Percentiles rank a stretch among this genome's conserved stretches.
phyloP scores from a whole-genome alignment of 1,140 invertebrate species.

The Globodera rostochiensis region DNA sequence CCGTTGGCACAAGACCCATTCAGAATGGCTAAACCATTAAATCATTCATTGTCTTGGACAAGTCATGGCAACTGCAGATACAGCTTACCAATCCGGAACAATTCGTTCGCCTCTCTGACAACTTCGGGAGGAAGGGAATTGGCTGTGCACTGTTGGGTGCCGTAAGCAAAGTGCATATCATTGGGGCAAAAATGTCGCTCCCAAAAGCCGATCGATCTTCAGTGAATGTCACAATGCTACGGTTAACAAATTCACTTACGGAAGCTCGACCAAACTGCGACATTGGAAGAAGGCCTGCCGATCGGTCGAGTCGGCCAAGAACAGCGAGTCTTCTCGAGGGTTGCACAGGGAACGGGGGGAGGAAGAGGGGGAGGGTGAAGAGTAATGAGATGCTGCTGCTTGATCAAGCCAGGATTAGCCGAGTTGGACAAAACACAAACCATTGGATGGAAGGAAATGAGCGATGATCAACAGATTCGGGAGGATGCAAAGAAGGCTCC shows the following conservation, averaged over 20 bases:
- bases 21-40: slow-evolving; percentile 52
- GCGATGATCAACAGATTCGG: not conserved
- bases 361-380: not conserved
- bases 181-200: slow-evolving; percentile 56
- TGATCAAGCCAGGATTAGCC: not conserved
- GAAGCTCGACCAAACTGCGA: slow-evolving; percentile 14
- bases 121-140: slow-evolving; percentile 31
- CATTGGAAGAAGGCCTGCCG: slow-evolving; percentile 29
- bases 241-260: slow-evolving; percentile 20
- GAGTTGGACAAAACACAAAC: not conserved
- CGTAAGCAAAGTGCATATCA: slow-evolving; percentile 63
- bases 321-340: slow-evolving; percentile 12
- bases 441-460: not conserved
- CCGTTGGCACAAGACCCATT: slow-evolving; percentile 63
- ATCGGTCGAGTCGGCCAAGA: slow-evolving; percentile 31
- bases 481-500: not conserved
- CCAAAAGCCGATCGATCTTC: slow-evolving; percentile 62
- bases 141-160: slow-evolving; percentile 56
- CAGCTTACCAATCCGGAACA: slow-evolving; percentile 51
- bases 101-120: slow-evolving; percentile 47
- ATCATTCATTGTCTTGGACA: not conserved
- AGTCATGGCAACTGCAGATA: no score
- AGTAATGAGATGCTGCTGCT: not conserved
- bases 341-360: not conserved
- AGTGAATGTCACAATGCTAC: not conserved